These are phyloP conservation scores for Puma concolor DNA, from an alignment of 2,113 vertebrate species.

Conservation along the genomic window DNA sequence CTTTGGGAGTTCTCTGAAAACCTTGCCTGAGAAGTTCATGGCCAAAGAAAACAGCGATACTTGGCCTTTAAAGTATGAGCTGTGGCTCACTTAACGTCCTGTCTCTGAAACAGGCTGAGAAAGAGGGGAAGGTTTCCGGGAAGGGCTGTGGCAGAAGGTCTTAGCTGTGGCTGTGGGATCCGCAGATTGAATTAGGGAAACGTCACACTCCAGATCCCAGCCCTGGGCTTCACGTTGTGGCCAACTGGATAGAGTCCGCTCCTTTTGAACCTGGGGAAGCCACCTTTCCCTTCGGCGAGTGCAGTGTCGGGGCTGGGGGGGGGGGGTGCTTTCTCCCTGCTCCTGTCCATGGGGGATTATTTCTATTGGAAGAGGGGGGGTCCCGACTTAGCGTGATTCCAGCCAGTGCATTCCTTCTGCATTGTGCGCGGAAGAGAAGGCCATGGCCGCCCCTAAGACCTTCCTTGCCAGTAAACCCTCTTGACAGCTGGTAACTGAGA, in stretches of 20 bases:
- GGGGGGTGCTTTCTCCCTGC: background rate
- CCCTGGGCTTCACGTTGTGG: background rate
- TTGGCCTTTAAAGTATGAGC: background rate
- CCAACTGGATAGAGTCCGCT: fast-evolving
- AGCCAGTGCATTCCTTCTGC: fast-evolving
- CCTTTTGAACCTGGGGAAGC: background rate
- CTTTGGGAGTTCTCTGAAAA: background rate
- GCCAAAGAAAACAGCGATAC: background rate
- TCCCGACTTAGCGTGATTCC: background rate
- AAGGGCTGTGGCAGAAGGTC: background rate
- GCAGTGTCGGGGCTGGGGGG: no score
- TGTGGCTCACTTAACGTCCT: background rate
- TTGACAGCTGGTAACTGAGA: background rate
- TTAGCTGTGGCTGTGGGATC: background rate
- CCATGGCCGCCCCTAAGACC: fast-evolving
- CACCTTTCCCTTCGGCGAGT: background rate
- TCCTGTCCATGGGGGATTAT: fast-evolving
- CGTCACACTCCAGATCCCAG: background rate
- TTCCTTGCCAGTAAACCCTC: background rate
- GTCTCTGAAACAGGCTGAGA: background rate
- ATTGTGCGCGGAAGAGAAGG: background rate
- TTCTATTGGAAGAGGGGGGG: background rate
- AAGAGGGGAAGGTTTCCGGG: background rate
- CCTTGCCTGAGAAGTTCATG: background rate
- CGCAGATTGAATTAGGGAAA: background rate